phyloP scores from a whole-genome alignment of 1,140 invertebrate genomes.

The Procambarus clarkii region DNA sequence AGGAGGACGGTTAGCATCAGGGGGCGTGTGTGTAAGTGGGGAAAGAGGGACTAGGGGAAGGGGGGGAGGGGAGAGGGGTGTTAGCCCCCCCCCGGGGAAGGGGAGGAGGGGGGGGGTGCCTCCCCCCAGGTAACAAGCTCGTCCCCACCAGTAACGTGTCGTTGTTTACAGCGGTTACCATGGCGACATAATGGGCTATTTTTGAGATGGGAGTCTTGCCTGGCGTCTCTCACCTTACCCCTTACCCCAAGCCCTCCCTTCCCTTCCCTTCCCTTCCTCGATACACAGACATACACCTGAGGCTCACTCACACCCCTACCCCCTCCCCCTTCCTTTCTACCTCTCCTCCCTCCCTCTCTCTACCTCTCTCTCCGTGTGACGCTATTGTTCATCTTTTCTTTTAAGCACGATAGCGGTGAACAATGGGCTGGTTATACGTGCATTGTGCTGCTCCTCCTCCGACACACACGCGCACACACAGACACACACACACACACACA shows the following conservation, averaged over 20 bases:
- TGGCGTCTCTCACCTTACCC: constrained; percentile 2
- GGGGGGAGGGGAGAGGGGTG: background rate
- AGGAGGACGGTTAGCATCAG: constrained; percentile 45
- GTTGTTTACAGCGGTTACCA: constrained; percentile 64
- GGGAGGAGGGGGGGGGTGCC: too few relatives aligned
- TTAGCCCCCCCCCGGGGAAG: too few relatives aligned
- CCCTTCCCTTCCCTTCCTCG: background rate
- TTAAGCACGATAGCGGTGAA: background rate
- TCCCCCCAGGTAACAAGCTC: constrained; percentile 8
- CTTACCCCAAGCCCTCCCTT: background rate
- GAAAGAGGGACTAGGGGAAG: too few relatives aligned
- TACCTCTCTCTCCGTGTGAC: background rate
- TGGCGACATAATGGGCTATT: constrained; percentile 63
- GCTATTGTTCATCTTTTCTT: too few relatives aligned
- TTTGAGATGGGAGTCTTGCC: constrained; percentile 40
- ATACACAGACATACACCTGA: background rate
- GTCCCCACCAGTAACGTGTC: constrained; percentile 37
- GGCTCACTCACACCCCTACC: background rate
- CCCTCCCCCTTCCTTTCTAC: background rate
- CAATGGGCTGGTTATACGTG: background rate
- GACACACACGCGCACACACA: too few relatives aligned
- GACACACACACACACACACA: too few relatives aligned
- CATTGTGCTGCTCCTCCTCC: too few relatives aligned
- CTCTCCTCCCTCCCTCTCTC: background rate
- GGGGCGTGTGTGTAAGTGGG: too few relatives aligned